Evolutionary conservation across 2,888 invertebrate species (phyloP), one percentile per base, ranked within the genome.

Genomic region (Heliothis peltigera): DNA sequence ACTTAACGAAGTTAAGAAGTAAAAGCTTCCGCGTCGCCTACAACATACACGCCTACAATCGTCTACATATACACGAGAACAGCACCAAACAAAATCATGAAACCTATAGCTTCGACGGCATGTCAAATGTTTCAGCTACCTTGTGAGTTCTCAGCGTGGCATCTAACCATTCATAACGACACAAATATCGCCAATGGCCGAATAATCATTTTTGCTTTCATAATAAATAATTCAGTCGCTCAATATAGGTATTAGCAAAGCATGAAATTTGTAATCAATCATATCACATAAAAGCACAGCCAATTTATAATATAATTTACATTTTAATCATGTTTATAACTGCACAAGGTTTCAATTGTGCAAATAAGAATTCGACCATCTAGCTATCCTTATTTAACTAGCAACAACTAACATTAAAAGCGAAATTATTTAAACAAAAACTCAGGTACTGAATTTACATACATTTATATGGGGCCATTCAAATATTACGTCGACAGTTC

Each of bases 211-310:
- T 0, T 10, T 2, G 21, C 4, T 19, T n/a, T 18, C 8, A 32
- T 35, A 53, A n/a, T 25, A 19, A n/a, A 12, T 15, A 35, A 17
- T 8, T 43, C 22, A 42, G 42, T n/a, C 35, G 17, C 15, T 66
- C 42, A 60, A 60, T 12, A 18, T 19, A 47, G 22, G 35, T 51
- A 48, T 17, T 32, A 32, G 47, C 66, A 17, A 12, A 47, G 35
- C 19, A 39, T 35, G 43, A 12, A 22, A 58, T 25, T 15, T 18
- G n/a, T 48, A 49, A 61, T 65, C 0, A 58, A 43, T 49, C n/a
- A 4, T 42, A 32, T 32, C n/a, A 28, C 2, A 56, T 18, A 1
- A n/a, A 51, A 51, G 51, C 65, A 39, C 8, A 32, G 64, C 19
- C 17, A 22, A 28, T 12, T 17, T 35, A 46, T 4, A 47, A 12